Conservation (phyloP, 2,113 vertebrate genomes). For the Cyanistes caeruleus region DNA sequence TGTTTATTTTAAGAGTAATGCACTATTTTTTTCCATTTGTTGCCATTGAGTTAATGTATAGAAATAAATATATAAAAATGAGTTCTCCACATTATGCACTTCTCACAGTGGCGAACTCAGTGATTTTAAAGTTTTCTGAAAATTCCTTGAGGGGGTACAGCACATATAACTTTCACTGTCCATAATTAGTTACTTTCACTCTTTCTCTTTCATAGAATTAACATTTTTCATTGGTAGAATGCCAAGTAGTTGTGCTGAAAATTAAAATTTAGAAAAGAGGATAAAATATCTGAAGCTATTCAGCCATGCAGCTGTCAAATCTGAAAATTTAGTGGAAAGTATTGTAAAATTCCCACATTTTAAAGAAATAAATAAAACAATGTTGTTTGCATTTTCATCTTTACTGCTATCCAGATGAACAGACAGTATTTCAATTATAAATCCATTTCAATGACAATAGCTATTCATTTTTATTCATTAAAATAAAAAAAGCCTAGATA, state of each 20-base stretch:
- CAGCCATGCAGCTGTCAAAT: not conserved
- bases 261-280: not conserved
- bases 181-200: not conserved
- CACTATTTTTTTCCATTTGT: not conserved
- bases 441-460: not conserved
- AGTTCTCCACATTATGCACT: fast-evolving
- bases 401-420: not conserved
- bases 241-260: not conserved
- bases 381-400: not conserved
- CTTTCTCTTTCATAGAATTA: not conserved
- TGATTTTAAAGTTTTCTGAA: not conserved
- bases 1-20: not conserved
- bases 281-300: not conserved
- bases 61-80: not conserved
- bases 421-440: not conserved
- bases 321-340: not conserved
- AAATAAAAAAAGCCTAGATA: not conserved
- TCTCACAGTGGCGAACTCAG: not conserved
- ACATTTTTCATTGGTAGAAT: not conserved
- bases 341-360: not conserved
- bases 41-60: not conserved
- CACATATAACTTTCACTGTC: not conserved
- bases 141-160: not conserved
- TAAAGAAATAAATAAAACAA: not conserved
- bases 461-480: not conserved